Conservation (phyloP, 2,113 vertebrate species). For the Leucosticte australis region DNA sequence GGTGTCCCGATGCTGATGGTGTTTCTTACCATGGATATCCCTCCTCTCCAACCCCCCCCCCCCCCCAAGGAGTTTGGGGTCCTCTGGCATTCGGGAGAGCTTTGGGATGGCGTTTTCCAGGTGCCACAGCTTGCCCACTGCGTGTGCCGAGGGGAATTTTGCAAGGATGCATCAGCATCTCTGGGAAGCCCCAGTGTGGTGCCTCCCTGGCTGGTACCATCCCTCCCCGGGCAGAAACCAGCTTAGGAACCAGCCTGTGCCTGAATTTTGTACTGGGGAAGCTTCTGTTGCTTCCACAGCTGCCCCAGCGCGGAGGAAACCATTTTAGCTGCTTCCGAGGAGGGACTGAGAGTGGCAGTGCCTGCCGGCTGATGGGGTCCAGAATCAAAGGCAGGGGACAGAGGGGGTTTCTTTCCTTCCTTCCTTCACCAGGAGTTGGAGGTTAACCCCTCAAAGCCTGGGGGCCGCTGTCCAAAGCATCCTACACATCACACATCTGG, state of each 20-base stretch:
- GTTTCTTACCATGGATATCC: rapidly evolving
- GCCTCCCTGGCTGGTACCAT: neutral
- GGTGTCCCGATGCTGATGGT: neutral
- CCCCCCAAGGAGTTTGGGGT: neutral
- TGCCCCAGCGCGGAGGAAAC: neutral
- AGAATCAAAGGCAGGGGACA: neutral
- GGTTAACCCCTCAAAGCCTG: neutral
- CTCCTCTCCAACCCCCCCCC: neutral
- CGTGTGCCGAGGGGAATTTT: neutral
- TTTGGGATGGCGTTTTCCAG: neutral
- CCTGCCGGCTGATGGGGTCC: neutral
- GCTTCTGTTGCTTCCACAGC: neutral
- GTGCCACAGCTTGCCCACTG: neutral
- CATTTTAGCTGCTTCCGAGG: neutral
- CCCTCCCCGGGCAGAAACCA: neutral
- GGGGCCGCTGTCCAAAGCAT: neutral
- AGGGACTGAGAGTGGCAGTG: neutral
- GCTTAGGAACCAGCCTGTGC: neutral
- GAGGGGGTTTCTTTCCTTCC: neutral
- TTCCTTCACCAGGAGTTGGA: neutral
- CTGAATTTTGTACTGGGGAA: neutral
- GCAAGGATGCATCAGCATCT: neutral
- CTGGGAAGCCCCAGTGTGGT: neutral
- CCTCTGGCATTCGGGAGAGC: neutral
- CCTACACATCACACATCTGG: rapidly evolving